Evolutionary conservation across 2,113 vertebrate species (phyloP), one percentile per base, ranked within the genome.

Genomic region (Bos javanicus): DNA sequence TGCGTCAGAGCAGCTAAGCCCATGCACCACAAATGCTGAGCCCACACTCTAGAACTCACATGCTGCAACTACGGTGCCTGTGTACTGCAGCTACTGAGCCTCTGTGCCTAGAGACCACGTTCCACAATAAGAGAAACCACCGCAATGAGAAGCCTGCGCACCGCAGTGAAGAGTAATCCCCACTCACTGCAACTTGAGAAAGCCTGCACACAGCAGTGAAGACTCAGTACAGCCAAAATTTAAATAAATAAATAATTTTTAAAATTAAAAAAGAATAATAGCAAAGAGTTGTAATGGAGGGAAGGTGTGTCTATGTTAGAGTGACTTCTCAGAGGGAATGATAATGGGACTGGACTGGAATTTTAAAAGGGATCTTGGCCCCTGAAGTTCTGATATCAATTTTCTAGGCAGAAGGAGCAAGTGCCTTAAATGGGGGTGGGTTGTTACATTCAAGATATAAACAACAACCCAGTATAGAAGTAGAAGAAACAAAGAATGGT

Each of bases 141-240:
- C 0, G 0, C 1, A 11, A 6, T 12, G 67, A 39, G 67, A 36
- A 71, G 9, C 19, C 67, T 39, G n/a, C n/a, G 6, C 0, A 0
- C n/a, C 3, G n/a, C 19, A 23, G 3, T n/a, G 19, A 39, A 71
- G 64, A 71, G 67, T 3, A 36, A n/a, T 36, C n/a, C n/a, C 36
- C n/a, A 23, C n/a, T 71, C n/a, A 39, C 67, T 39, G 67, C n/a
- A 23, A 12, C 5, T 0, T 71, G 2, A 23, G n/a, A 71, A 71
- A 36, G n/a, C 19, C 10, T 12, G 67, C 19, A 39, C 2, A 67
- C 19, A 36, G 9, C 19, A 39, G 19, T 23, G n/a, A 39, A 71
- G 19, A 3, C 1, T 21, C n/a, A 71, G 4, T 3, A 39, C n/a
- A 39, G n/a, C 19, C n/a, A 71, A 39, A 71, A 71, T 39, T 1